Percentiles rank a stretch among this genome's conserved stretches.
Evolutionary conservation across 2,888 invertebrate genomes (phyloP).

Genomic region (Archaeoteleia sp.): DNA sequence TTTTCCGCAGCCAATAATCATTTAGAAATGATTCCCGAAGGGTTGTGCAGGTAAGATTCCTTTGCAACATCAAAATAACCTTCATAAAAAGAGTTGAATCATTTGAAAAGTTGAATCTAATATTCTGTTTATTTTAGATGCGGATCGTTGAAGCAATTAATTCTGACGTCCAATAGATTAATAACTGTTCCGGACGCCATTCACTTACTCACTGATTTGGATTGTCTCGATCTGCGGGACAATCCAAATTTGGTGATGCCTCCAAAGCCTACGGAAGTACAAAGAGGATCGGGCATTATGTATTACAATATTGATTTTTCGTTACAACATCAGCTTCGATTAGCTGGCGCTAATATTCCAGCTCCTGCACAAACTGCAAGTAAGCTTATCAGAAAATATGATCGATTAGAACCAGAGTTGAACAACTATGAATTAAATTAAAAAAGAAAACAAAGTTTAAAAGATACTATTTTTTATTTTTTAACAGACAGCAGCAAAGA

Average conservation of each 20-base stretch:
- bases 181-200: constrained; percentile 98
- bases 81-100: background rate
- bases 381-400: constrained; percentile 71
- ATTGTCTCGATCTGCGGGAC: constrained; percentile 91
- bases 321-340: constrained; percentile 92
- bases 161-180: constrained; percentile 93
- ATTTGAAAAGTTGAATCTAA: background rate
- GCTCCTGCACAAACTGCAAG: constrained; percentile 82
- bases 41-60: constrained; percentile 85
- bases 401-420: too few species aligned
- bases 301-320: constrained; percentile 99
- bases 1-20: constrained; percentile 97
- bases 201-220: constrained; percentile 92
- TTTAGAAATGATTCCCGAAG: constrained; percentile 99
- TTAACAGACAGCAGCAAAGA: constrained; percentile 83
- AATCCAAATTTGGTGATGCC: constrained; percentile 98
- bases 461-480: constrained; percentile 9
- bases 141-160: constrained; percentile 93
- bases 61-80: background rate
- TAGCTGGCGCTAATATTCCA: constrained; percentile 92
- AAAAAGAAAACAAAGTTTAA: background rate
- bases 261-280: constrained; percentile 91
- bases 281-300: constrained; percentile 87
- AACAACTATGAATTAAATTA: constrained; percentile 6
- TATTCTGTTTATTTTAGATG: constrained; percentile 79